Evolutionary conservation across 2,888 invertebrate species (phyloP), one percentile per base, ranked within the genome.

Genomic region (Spilarctia lutea): DNA sequence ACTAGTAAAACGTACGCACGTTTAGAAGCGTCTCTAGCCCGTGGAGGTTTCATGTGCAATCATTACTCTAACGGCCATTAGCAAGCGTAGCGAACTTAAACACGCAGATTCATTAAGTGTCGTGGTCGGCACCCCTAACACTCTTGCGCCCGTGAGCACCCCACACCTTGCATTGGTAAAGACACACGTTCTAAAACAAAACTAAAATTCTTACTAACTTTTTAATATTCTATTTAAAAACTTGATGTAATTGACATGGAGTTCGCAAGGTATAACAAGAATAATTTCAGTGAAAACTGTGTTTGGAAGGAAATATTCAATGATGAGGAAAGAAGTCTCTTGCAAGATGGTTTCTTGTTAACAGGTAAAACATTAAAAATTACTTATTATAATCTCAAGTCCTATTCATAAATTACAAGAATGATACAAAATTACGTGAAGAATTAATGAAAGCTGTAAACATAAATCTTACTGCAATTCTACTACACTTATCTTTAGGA

Each of bases 361-460:
- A 87, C 89, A 82, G 93, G 93, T 93, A 82, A 87, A 52, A 87
- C 89, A 82, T 92, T 93, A 93, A 63, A 69, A 56, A 69, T 13
- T 52, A 52, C 33, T 69, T 48, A 20, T 48, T 68, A 33, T 45
- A 30, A 68, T 11, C n/a, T 56, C 18, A 52, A 10, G 11, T n/a
- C 1, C 4, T 27, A 60, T 60, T 13, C 1, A 27, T 11, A 27
- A 60, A 60, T 27, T 13, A 11, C 13, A 56, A n/a, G n/a, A 56
- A 56, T 56, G 10, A 56, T 56, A n/a, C n/a, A 56, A n/a, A 10
- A n/a, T n/a, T 3, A 56, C 3, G 11, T n/a, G 13, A 16, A 60
- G 13, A 60, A 60, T 60, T 27, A 27, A 13, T 56, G 18, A n/a
- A 56, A 56, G 0, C 24, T n/a, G 56, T 45, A 45, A 16, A 16